A percentile compares a stretch with the other conserved stretches of the same genome.
Conservation (phyloP, 1,140 invertebrate species). For the Tetramorium alpestre region DNA sequence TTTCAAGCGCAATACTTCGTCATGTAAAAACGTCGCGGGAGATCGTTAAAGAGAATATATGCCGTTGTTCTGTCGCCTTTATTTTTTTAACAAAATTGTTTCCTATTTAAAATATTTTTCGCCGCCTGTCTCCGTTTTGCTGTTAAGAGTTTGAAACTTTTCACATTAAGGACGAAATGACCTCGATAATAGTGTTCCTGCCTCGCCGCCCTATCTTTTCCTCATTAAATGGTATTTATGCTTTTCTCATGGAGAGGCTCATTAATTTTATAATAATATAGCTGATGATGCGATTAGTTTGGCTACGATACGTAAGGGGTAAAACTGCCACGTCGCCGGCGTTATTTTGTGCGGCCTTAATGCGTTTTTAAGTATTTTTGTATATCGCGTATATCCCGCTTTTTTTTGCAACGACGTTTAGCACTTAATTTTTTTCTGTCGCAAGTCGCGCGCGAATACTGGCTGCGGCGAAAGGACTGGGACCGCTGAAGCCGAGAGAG, state of each 20-base stretch:
- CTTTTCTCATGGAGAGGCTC: constrained; percentile 29
- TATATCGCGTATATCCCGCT: constrained; percentile 27
- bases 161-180: constrained; percentile 50
- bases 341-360: constrained; percentile 58
- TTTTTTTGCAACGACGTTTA: constrained; percentile 34
- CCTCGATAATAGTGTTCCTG: constrained; percentile 39
- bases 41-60: background rate
- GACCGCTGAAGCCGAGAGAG: background rate
- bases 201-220: constrained; percentile 28
- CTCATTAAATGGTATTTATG: constrained; percentile 51
- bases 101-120: constrained; percentile 40
- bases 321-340: background rate
- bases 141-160: constrained; percentile 45
- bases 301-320: constrained; percentile 23
- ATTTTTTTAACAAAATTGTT: constrained; percentile 20
- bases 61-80: background rate
- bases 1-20: background rate
- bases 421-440: constrained; percentile 38
- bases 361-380: constrained; percentile 66
- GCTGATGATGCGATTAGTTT: constrained; percentile 52
- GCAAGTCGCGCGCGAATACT: background rate
- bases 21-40: background rate
- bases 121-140: background rate
- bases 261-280: constrained; percentile 39
- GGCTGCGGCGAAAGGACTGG: background rate